A percentile compares a stretch with the other conserved stretches of the same genome.
Evolutionary conservation across 2,888 invertebrate species (phyloP).

Genomic region (Mesopsocus fuscifrons): DNA sequence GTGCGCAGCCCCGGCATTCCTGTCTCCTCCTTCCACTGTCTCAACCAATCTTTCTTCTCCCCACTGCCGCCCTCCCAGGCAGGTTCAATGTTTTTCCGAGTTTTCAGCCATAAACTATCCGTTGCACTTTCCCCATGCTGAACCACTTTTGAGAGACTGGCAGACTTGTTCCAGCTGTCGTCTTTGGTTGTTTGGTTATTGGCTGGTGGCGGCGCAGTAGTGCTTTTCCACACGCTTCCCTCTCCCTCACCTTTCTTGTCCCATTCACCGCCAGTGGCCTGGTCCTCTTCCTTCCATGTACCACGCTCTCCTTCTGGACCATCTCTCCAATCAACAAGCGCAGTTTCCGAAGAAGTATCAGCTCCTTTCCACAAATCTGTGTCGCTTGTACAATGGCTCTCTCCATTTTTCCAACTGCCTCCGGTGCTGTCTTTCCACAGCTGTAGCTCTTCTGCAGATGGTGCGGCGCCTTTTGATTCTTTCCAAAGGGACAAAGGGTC

Average conservation of each 20-base stretch:
- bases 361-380: background rate
- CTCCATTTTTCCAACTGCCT: background rate
- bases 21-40: background rate
- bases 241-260: background rate
- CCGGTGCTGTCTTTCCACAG: background rate
- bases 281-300: background rate
- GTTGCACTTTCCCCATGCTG: background rate
- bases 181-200: background rate
- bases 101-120: background rate
- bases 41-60: background rate
- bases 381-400: background rate
- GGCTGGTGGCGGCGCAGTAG: background rate
- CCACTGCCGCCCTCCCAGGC: background rate
- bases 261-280: background rate
- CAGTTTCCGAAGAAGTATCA: too few species aligned
- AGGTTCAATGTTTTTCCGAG: background rate
- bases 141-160: background rate
- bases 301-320: background rate
- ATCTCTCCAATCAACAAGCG: too few species aligned
- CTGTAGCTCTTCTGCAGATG: background rate
- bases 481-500: background rate
- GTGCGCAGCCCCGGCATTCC: constrained; percentile 4
- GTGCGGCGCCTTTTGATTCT: background rate
- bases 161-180: background rate
- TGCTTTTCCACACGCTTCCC: background rate